Evolutionary conservation across 2,888 invertebrate genomes (phyloP).

Genomic region (Elysia crispata): DNA sequence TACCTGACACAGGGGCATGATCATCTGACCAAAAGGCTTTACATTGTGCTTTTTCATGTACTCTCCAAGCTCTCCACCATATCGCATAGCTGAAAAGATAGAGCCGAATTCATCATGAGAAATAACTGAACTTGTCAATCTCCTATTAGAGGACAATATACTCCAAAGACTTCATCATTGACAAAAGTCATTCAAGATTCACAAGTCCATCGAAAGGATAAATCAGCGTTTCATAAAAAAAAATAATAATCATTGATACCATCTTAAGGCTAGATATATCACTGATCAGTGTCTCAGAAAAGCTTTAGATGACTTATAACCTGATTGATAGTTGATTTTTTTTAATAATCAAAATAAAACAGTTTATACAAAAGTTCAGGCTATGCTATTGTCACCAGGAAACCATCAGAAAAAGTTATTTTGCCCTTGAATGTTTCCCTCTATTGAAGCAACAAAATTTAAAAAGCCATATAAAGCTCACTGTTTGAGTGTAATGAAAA

Average conservation of each 20-base stretch:
- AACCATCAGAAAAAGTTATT: no score
- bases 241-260: no score
- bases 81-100: slow-evolving; percentile 81
- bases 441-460: no score
- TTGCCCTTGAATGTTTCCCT: no score
- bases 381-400: no score
- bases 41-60: slow-evolving; percentile 90
- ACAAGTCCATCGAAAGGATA: background rate
- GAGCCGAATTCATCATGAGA: background rate
- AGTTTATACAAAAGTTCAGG: no score
- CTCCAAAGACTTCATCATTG: background rate
- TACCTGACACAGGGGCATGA: slow-evolving; percentile 78
- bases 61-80: slow-evolving; percentile 86
- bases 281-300: background rate
- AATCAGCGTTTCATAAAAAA: background rate
- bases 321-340: no score
- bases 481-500: no score
- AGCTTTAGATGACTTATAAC: background rate
- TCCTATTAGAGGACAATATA: background rate
- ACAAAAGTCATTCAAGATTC: background rate
- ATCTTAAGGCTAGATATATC: no score
- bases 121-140: background rate
- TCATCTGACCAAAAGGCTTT: slow-evolving; percentile 87
- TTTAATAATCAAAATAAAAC: no score
- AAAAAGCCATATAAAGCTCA: no score